These are phyloP conservation scores for Synchiropus splendidus DNA, from an alignment of 2,113 vertebrate genomes.

Conservation along the genomic window DNA sequence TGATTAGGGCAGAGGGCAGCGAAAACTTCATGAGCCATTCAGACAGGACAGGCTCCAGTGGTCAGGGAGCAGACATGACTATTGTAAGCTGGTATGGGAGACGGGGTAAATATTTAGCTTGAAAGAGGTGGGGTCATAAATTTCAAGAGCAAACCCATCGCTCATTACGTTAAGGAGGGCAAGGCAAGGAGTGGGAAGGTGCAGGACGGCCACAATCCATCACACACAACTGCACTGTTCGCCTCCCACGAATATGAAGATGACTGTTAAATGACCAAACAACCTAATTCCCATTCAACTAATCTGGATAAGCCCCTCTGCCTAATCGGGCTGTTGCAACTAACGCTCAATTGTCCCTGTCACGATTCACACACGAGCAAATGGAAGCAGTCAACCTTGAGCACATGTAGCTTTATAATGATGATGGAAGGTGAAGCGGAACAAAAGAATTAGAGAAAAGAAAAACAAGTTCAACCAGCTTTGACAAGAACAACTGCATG, in stretches of 20 bases:
- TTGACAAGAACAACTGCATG: neutral
- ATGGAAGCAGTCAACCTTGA: conserved; percentile 24
- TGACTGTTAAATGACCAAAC: conserved; percentile 32
- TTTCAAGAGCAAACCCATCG: conserved; percentile 43
- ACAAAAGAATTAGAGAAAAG: conserved; percentile 11
- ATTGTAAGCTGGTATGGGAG: conserved; percentile 60
- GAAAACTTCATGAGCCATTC: conserved; percentile 43
- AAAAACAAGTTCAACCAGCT: neutral
- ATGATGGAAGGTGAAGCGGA: conserved; percentile 15
- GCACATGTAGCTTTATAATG: conserved; percentile 8
- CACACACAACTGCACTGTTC: conserved; percentile 3
- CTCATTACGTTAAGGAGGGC: conserved; percentile 3
- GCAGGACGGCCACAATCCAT: conserved; percentile 5
- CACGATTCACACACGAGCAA: conserved; percentile 22
- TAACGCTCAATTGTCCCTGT: conserved; percentile 37
- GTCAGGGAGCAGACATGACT: conserved; percentile 53
- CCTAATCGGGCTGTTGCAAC: conserved; percentile 47
- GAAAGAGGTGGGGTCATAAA: conserved; percentile 61
- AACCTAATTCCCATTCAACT: conserved; percentile 39
- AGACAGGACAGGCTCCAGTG: conserved; percentile 46
- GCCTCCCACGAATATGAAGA: conserved; percentile 16
- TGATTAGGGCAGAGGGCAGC: conserved; percentile 53
- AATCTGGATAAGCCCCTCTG: conserved; percentile 38
- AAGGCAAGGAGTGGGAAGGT: conserved; percentile 1
- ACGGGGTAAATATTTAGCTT: conserved; percentile 69